Evolutionary conservation across 2,113 vertebrate genomes (phyloP), one percentile per base, ranked within the genome.

Genomic region (Cottus gobio): DNA sequence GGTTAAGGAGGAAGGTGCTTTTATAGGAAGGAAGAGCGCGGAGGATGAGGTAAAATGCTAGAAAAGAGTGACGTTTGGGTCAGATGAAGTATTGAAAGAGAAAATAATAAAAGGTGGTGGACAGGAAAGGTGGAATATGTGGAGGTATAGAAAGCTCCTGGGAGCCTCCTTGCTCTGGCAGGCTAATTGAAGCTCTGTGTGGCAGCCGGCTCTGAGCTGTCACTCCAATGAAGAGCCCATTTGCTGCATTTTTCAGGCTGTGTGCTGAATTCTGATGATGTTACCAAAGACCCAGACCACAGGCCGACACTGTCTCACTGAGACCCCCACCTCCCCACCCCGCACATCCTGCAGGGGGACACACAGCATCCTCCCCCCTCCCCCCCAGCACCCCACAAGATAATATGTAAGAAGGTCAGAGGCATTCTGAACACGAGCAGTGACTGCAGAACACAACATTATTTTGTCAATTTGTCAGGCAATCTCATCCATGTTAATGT

Each of bases 131-230:
- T 85, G 65, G 79, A 72, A 77, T 57, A 48, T 56, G 39, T 60
- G 65, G 39, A 82, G n/a, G 71, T 34, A 44, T 70, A 80, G 71
- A 85, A 80, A 67, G 75, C 90, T 79, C 80, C 73, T 48, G 89
- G 93, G 93, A 91, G 71, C 50, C 22, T 71, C 67, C 60, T 82
- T 82, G 80, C 77, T 91, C 89, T 92, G 88, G 82, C 85, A 92
- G 91, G 89, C 93, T 94, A 95, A 95, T 95, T 95, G 93, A 94
- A 91, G 92, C 90, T 84, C 80, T 70, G 86, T 89, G 91, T 89
- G 87, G 90, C 76, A 84, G 86, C 75, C 61, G 91, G 84, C 87
- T 77, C 88, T 50, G 87, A 79, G 90, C 86, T 91, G 90, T 93
- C 92, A 92, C 87, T 93, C 88, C 86, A 70, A 85, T 91, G 84